phyloP scores from a whole-genome alignment of 1,140 invertebrate species.

The Belonocnema kinseyi region DNA sequence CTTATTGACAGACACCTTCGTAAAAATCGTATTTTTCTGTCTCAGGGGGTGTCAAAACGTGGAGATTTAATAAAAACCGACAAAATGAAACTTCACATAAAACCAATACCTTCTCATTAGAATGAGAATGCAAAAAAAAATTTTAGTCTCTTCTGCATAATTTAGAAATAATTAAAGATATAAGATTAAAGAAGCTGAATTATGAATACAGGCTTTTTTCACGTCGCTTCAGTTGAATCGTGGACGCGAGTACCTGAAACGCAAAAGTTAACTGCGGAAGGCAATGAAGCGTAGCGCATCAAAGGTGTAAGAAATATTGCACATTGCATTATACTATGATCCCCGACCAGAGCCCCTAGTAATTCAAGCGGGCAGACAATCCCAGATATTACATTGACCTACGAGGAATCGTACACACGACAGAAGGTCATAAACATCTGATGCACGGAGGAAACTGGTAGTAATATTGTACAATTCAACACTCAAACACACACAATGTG shows the following conservation, averaged over 20 bases:
- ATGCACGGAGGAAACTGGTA: slow-evolving; percentile 12
- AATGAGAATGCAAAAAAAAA: no score
- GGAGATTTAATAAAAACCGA: no score
- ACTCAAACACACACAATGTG: not conserved
- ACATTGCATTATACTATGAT: slow-evolving; percentile 21
- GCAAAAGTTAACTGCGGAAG: not conserved
- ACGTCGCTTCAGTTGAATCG: no score
- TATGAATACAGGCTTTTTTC: no score
- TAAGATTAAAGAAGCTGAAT: not conserved
- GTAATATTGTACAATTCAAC: slow-evolving; percentile 21
- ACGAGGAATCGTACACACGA: slow-evolving; percentile 12
- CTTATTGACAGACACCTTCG: no score
- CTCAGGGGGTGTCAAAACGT: no score
- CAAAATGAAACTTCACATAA: no score
- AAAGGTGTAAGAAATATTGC: slow-evolving; percentile 30
- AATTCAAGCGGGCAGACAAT: slow-evolving; percentile 23
- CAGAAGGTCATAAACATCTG: slow-evolving; percentile 18
- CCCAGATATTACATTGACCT: slow-evolving; percentile 24
- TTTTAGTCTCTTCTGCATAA: not conserved
- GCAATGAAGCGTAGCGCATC: slow-evolving; percentile 33
- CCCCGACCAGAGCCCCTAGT: not conserved
- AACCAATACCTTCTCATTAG: no score
- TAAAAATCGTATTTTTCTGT: no score
- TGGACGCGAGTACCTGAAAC: not conserved
- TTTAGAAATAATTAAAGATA: not conserved